Percentiles rank a stretch among this genome's conserved stretches.
Evolutionary conservation across 2,888 invertebrate species (phyloP).

Genomic region (Yponomeuta cagnagella): DNA sequence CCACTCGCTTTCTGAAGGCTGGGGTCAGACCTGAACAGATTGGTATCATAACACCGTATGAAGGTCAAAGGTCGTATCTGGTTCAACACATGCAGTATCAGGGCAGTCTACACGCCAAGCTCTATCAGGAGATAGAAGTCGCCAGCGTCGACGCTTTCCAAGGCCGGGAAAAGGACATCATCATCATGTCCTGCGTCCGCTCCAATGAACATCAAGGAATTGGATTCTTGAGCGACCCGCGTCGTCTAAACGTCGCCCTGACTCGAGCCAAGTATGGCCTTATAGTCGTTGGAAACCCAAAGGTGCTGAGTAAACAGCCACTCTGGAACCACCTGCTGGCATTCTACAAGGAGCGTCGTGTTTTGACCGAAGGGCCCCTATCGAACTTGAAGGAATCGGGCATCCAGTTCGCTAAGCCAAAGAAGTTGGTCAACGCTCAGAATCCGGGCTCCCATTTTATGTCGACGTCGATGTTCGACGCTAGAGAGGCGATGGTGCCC

Average conservation of each 20-base stretch:
- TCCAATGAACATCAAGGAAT: constrained; percentile 99
- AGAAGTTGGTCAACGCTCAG: constrained; percentile 93
- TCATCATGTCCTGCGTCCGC: constrained; percentile 98
- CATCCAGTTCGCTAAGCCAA: constrained; percentile 97
- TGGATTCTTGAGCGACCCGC: constrained; percentile 98
- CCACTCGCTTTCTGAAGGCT: constrained; percentile 94
- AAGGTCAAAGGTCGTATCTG: constrained; percentile 97
- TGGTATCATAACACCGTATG: constrained; percentile 99
- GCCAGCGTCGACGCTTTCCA: constrained; percentile 99
- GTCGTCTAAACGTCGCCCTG: constrained; percentile 97
- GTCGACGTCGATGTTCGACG: constrained; percentile 98
- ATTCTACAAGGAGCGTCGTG: constrained; percentile 98
- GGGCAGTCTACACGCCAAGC: constrained; percentile 95
- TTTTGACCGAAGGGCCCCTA: constrained; percentile 97
- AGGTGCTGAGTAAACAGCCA: constrained; percentile 98
- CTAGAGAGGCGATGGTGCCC: constrained; percentile 94
- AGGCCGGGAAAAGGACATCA: constrained; percentile 98
- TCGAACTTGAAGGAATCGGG: constrained; percentile 97
- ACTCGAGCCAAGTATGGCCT: constrained; percentile 98
- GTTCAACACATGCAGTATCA: constrained; percentile 99
- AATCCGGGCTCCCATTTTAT: constrained; percentile 98
- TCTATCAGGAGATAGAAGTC: constrained; percentile 99
- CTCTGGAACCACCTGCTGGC: constrained; percentile 98
- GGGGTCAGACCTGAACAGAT: constrained; percentile 99
- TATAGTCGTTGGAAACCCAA: constrained; percentile 99